A percentile compares a stretch with the other conserved stretches of the same genome.
Conservation (phyloP, 1,140 invertebrate species). For the Camponotus vicinus region DNA sequence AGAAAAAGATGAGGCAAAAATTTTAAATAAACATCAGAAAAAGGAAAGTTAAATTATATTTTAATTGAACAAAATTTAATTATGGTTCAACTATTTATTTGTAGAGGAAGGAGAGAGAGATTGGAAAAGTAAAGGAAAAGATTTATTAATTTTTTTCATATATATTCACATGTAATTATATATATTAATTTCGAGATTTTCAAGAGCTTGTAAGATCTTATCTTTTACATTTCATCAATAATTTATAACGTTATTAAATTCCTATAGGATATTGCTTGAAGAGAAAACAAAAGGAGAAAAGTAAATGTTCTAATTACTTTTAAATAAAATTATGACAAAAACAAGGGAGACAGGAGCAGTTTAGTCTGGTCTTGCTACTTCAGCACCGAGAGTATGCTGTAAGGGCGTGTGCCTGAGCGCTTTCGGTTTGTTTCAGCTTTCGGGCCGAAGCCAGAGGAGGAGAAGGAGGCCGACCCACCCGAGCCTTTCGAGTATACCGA, state of each 20-base stretch:
- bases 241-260: neutral
- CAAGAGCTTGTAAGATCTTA: neutral
- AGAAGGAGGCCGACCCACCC: constrained; percentile 98
- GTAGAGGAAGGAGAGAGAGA: neutral
- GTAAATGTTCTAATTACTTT: neutral
- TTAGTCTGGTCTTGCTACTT: neutral
- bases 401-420: constrained; percentile 14
- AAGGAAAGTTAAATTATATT: too few species aligned
- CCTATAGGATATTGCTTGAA: neutral
- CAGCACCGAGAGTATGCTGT: neutral
- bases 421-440: constrained; percentile 89
- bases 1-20: too few species aligned
- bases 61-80: too few species aligned
- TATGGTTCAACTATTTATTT: too few species aligned
- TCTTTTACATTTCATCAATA: neutral
- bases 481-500: constrained; percentile 98
- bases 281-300: neutral
- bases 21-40: too few species aligned
- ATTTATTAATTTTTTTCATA: neutral
- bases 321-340: neutral
- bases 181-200: neutral
- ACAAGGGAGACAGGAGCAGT: neutral
- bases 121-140: neutral
- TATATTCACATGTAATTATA: neutral
- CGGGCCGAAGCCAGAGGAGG: constrained; percentile 97